phyloP scores from a whole-genome alignment of 2,113 vertebrate species.

The Osmerus eperlanus region DNA sequence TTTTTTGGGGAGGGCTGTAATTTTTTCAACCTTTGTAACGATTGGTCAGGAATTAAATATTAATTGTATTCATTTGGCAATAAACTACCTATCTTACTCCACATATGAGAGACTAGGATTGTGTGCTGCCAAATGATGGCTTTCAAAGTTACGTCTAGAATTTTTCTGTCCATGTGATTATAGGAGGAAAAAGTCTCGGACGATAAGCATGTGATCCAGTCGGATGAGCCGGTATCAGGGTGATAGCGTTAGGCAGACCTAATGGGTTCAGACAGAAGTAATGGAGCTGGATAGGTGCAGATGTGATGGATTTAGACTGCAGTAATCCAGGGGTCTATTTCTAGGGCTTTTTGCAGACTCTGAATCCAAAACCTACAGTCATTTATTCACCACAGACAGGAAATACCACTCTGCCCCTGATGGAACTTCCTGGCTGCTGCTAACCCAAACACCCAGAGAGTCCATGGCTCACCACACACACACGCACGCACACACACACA shows the following conservation, averaged over 20 bases:
- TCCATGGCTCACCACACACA: constrained; percentile 1
- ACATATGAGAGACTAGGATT: no score
- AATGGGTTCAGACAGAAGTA: not conserved
- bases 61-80: constrained; percentile 22
- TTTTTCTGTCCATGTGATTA: no score
- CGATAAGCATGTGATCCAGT: no score
- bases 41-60: constrained; percentile 55
- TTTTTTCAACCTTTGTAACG: constrained; percentile 41
- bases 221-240: no score
- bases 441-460: constrained; percentile 57
- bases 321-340: constrained; percentile 6
- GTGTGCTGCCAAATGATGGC: no score
- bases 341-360: constrained; percentile 18
- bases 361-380: constrained; percentile 4
- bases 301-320: constrained; percentile 1
- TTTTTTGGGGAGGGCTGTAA: no score
- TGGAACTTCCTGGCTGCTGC: constrained; percentile 49
- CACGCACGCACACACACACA: not conserved
- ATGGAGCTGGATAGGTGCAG: not conserved
- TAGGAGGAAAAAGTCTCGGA: no score
- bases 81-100: constrained; percentile 18
- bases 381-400: constrained; percentile 61
- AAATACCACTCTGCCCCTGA: constrained; percentile 64
- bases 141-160: no score
- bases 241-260: no score